Percentiles rank a stretch among this genome's conserved stretches.
These are phyloP conservation scores for Crocodylus rhombifer DNA, from an alignment of 2,797 vertebrate genomes.

Conservation along the genomic window DNA sequence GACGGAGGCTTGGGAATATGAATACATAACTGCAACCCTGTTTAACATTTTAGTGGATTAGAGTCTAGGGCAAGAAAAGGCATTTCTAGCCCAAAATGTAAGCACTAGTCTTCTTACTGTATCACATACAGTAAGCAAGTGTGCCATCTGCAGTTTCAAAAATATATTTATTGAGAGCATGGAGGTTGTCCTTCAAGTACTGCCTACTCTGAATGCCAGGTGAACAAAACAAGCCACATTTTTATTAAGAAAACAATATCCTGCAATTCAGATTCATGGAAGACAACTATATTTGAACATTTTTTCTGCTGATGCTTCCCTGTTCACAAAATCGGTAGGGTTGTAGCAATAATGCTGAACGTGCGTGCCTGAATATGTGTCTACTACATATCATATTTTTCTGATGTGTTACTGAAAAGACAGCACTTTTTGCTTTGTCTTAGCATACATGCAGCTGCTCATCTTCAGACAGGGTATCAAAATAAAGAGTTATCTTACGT, in stretches of 20 bases:
- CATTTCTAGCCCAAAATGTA: background rate
- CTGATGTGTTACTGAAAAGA: background rate
- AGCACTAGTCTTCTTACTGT: background rate
- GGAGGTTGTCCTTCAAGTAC: constrained; percentile 43
- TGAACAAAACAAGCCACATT: background rate
- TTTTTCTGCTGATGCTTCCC: background rate
- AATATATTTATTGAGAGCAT: constrained; percentile 31
- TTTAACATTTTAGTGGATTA: background rate
- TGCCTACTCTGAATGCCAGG: constrained; percentile 11
- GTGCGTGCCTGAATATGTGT: background rate
- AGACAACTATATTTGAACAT: background rate
- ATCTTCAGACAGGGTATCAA: background rate
- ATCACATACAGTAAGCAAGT: constrained; percentile 34
- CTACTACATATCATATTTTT: background rate
- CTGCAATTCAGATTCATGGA: background rate
- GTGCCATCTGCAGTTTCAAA: constrained; percentile 68
- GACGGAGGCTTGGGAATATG: background rate
- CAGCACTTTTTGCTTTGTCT: background rate
- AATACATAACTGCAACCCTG: background rate
- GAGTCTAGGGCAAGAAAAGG: background rate
- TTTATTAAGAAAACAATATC: background rate
- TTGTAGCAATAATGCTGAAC: background rate
- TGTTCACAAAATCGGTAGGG: background rate
- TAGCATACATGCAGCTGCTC: background rate
- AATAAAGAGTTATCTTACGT: background rate